Conservation (phyloP, 2,888 invertebrate genomes). For the Orchesella flavescens region DNA sequence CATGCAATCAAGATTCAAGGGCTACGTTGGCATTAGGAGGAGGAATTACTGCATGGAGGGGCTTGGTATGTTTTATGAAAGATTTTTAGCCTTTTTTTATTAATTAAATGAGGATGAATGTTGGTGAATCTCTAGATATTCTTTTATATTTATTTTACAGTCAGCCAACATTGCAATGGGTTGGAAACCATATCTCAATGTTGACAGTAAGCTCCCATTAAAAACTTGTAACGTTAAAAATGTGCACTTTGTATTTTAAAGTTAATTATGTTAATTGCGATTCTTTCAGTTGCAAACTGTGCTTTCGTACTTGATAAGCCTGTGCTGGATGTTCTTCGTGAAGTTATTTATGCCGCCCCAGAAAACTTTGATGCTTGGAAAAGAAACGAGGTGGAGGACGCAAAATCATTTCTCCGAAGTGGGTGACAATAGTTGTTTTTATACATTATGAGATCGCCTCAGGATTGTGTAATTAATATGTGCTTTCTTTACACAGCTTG, state of each 20-base stretch:
- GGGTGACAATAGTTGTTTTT: no score
- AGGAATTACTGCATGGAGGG: conserved; percentile 35
- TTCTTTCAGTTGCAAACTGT: conserved; percentile 23
- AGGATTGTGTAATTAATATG: no score
- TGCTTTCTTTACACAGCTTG: conserved; percentile 16
- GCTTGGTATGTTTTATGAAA: conserved; percentile 18
- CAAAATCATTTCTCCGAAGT: no score
- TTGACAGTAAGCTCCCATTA: conserved; percentile 32
- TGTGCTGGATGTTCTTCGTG: conserved; percentile 15
- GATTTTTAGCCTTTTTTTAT: neutral
- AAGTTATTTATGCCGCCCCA: neutral
- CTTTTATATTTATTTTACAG: neutral
- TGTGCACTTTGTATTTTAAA: no score
- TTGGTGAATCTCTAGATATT: neutral
- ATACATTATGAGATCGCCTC: no score
- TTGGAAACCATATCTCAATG: conserved; percentile 60
- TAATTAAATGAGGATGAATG: neutral
- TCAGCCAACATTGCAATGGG: conserved; percentile 58
- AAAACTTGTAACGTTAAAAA: neutral
- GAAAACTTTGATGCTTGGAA: no score
- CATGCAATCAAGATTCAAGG: no score
- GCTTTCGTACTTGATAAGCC: conserved; percentile 22
- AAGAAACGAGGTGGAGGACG: no score
- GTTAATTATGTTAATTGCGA: neutral
- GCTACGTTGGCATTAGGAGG: no score